Percentiles rank a stretch among this genome's conserved stretches.
Evolutionary conservation across 1,140 invertebrate genomes (phyloP).

Genomic region (Drosophila fuyamai): DNA sequence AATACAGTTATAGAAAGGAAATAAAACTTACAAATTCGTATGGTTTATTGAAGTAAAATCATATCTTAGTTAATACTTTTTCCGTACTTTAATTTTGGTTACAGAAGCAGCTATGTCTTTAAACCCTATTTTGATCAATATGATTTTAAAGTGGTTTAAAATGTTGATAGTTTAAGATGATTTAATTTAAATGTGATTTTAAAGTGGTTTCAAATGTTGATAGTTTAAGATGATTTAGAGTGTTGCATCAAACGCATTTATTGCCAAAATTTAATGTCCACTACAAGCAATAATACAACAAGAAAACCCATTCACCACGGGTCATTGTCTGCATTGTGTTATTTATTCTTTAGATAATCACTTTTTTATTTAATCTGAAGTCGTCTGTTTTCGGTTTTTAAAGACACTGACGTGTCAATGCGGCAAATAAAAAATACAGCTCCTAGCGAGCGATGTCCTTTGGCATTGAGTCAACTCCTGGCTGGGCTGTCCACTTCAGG

Average conservation of each 20-base stretch:
- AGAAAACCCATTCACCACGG: conserved; percentile 37
- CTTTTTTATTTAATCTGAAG: conserved; percentile 77
- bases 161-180: background rate
- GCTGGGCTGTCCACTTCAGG: conserved; percentile 67
- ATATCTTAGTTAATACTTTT: too few relatives aligned
- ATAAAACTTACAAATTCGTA: too few relatives aligned
- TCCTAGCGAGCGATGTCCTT: conserved; percentile 50
- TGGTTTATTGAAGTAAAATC: too few relatives aligned
- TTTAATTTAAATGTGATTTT: background rate
- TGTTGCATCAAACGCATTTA: background rate
- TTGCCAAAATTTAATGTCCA: background rate
- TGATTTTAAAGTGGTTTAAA: too few relatives aligned
- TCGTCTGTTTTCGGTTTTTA: conserved; percentile 58
- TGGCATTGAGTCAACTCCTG: conserved; percentile 67
- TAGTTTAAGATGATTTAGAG: background rate
- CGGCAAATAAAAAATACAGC: conserved; percentile 57
- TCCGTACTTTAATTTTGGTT: too few relatives aligned
- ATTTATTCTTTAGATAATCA: conserved; percentile 73
- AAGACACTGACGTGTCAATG: conserved; percentile 78
- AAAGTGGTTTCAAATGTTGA: too few relatives aligned
- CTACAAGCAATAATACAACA: conserved; percentile 3
- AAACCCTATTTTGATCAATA: too few relatives aligned
- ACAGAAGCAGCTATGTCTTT: too few relatives aligned
- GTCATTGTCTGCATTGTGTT: conserved; percentile 62
- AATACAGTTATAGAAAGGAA: too few relatives aligned